These are phyloP conservation scores for Lithobates pipiens DNA, from an alignment of 2,797 vertebrate genomes.

Conservation along the genomic window DNA sequence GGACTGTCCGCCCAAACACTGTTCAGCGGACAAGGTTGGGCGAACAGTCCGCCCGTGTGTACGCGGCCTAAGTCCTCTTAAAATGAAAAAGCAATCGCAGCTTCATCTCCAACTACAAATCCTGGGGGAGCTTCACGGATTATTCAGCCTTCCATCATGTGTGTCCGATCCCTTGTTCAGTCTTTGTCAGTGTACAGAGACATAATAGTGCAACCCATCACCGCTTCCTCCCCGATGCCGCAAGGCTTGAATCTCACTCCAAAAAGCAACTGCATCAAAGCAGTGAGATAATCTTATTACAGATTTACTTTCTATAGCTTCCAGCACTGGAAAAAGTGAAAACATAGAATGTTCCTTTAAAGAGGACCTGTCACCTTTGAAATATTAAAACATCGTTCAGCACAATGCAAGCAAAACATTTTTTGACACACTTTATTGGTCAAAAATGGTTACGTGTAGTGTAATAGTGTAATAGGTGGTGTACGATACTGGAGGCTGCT, in stretches of 20 bases:
- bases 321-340: too few relatives aligned
- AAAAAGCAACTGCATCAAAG: background rate
- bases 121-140: background rate
- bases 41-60: too few relatives aligned
- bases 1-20: too few relatives aligned
- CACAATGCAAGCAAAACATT: too few relatives aligned
- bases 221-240: background rate
- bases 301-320: background rate
- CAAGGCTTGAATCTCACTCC: background rate
- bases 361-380: too few relatives aligned
- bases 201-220: background rate
- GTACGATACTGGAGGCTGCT: too few relatives aligned
- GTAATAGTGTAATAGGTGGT: too few relatives aligned
- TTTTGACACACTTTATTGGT: too few relatives aligned
- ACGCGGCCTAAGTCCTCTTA: slow-evolving; percentile 22
- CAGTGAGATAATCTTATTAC: slow-evolving; percentile 22
- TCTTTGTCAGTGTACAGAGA: background rate
- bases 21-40: too few relatives aligned
- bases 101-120: slow-evolving; percentile 5
- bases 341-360: too few relatives aligned
- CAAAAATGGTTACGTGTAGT: too few relatives aligned
- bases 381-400: too few relatives aligned
- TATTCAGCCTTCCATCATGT: background rate
- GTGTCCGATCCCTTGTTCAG: background rate
- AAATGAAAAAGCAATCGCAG: slow-evolving; percentile 28